phyloP scores from a whole-genome alignment of 2,113 vertebrate genomes.

The Eulemur macaco region DNA sequence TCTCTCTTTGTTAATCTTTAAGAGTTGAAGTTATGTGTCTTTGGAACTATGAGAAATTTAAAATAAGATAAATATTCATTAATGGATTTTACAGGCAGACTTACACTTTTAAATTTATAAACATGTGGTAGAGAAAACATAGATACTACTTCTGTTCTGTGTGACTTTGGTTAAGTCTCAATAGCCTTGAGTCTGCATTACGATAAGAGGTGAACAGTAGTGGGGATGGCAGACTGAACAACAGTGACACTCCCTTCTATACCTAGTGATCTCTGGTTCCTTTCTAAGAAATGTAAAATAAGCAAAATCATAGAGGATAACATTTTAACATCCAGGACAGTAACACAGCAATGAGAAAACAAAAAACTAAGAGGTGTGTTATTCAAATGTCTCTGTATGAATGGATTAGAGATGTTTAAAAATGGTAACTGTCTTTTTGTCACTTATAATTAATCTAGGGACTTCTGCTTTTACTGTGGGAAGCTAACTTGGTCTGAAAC shows the following conservation, averaged over 20 bases:
- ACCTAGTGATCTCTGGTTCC: neutral
- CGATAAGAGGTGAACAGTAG: neutral
- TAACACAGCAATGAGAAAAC: neutral
- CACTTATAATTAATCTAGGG: neutral
- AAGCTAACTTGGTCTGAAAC: neutral
- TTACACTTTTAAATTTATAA: neutral
- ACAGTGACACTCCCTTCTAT: neutral
- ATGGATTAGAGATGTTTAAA: neutral
- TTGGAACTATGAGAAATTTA: neutral
- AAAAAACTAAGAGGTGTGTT: neutral
- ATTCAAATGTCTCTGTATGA: neutral
- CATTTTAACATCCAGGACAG: neutral
- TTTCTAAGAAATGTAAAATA: neutral
- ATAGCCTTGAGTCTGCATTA: neutral
- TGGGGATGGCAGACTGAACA: neutral
- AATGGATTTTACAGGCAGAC: neutral
- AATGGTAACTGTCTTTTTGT: neutral
- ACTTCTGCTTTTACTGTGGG: neutral
- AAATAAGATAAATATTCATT: neutral
- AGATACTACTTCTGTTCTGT: neutral
- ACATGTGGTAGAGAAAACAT: neutral
- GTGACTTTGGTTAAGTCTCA: neutral
- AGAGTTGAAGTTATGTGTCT: neutral
- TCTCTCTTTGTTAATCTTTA: neutral
- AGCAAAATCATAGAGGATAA: neutral